These are phyloP conservation scores for Delichon dasypus DNA, from an alignment of 2,797 vertebrate genomes.

Conservation along the genomic window DNA sequence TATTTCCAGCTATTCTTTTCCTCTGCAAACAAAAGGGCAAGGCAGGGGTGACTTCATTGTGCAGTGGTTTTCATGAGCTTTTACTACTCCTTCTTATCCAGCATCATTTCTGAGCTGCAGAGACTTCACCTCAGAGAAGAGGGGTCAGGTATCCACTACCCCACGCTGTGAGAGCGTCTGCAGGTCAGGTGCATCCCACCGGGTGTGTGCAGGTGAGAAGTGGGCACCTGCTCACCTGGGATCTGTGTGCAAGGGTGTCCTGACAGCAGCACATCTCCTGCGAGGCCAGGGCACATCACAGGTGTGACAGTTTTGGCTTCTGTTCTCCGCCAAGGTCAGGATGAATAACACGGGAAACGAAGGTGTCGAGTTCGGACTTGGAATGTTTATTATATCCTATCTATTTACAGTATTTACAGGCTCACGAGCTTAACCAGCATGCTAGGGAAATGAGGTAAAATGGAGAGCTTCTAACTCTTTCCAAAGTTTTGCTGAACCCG, in stretches of 20 bases:
- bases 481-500: fast-evolving
- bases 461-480: too few relatives aligned
- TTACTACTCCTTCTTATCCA: not conserved
- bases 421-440: too few relatives aligned
- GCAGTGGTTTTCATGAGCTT: not conserved
- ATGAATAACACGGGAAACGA: too few relatives aligned
- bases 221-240: not conserved
- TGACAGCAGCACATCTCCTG: not conserved
- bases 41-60: not conserved
- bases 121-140: not conserved
- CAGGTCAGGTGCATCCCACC: not conserved
- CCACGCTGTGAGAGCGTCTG: not conserved
- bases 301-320: too few relatives aligned
- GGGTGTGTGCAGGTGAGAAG: not conserved
- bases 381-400: too few relatives aligned
- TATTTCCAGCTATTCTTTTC: not conserved
- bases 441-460: too few relatives aligned
- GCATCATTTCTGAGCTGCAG: not conserved
- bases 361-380: too few relatives aligned
- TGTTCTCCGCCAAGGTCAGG: too few relatives aligned
- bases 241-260: not conserved
- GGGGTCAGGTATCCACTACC: not conserved
- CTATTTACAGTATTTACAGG: too few relatives aligned
- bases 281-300: not conserved
- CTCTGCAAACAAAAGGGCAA: not conserved